A percentile compares a stretch with the other conserved stretches of the same genome.
Evolutionary conservation across 2,888 invertebrate species (phyloP).

Genomic region (Agriopis aurantiaria): DNA sequence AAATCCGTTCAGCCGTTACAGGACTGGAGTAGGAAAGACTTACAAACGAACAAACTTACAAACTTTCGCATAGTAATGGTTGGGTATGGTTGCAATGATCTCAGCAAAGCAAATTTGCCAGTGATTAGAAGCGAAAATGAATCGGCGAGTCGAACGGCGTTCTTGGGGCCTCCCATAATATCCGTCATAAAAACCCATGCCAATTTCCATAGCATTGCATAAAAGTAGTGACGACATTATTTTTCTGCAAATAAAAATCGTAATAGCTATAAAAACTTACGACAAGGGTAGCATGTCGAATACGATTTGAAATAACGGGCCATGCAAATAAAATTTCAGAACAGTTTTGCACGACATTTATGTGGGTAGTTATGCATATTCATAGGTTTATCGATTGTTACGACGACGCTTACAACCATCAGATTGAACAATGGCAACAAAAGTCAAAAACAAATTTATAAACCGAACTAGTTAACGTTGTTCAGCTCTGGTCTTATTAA

Average conservation of each 20-base stretch:
- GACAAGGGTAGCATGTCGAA: slow-evolving; percentile 29
- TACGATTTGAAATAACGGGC: slow-evolving; percentile 24
- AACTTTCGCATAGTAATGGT: too few relatives aligned
- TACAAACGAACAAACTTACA: too few relatives aligned
- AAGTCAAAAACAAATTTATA: not conserved
- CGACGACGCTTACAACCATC: slow-evolving; percentile 6
- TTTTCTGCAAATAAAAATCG: slow-evolving; percentile 15
- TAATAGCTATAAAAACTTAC: slow-evolving; percentile 15
- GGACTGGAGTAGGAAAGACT: too few relatives aligned
- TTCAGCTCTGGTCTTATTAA: not conserved
- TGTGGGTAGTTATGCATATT: slow-evolving; percentile 27
- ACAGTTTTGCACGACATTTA: slow-evolving; percentile 31
- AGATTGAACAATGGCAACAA: not conserved
- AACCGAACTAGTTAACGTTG: not conserved
- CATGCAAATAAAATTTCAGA: slow-evolving; percentile 34
- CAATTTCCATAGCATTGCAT: not conserved
- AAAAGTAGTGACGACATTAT: slow-evolving; percentile 9
- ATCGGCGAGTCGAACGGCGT: not conserved
- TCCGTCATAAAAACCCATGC: not conserved
- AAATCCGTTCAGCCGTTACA: too few relatives aligned
- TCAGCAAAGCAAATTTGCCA: not conserved
- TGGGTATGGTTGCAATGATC: not conserved
- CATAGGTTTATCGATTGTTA: slow-evolving; percentile 26
- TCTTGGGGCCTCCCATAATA: too few relatives aligned
- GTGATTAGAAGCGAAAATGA: not conserved